Evolutionary conservation across 2,888 invertebrate species (phyloP), one percentile per base, ranked within the genome.

Genomic region (Imbricaverruca yamaguchii): DNA sequence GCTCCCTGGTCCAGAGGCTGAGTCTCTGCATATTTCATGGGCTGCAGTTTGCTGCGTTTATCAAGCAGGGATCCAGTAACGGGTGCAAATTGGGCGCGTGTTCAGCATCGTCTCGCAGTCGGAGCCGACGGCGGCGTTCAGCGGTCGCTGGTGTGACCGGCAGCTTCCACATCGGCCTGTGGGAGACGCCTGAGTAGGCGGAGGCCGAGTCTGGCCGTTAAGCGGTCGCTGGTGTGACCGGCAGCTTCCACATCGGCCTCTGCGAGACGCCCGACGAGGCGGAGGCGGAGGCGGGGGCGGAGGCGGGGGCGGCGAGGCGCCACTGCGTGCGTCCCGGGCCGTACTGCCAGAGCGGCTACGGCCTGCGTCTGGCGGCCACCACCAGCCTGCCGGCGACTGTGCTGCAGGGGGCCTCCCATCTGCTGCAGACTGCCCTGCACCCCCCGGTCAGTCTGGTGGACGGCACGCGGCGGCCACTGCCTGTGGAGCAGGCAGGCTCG

Each of bases 261-360:
- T 74, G 39, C 2, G 74, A 8, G 55, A 74, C 0, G 55, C 21
- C 21, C 4, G 39, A 39, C 2, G 39, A 39, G 39, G 2, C 39
- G 39, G 39, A 39, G 39, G 39, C 39, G 53, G 53, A 53, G 18
- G 55, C 10, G 53, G 53, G 18, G 53, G 15, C 21, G 15, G 74
- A 10, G 21, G 21, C 12, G 21, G 6, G 6, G 15, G 53, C 74
- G 9, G 55, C 13, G 9, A 6, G 13, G 53, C 21, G 78, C 15
- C 83, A 83, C 77, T 59, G 81, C 12, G 79, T 83, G n/a, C 67
- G 80, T 9, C 59, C 57, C 15, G 83, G 83, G 18, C 81, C 80
- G 9, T 82, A 82, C 2, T 80, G 57, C n/a, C 80, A 81, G 53
- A 81, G 81, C 0, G 81, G 82, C 77, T 83, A 83, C 67, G 83